phyloP scores from a whole-genome alignment of 2,113 vertebrate genomes.

The Micronycteris hirsuta region DNA sequence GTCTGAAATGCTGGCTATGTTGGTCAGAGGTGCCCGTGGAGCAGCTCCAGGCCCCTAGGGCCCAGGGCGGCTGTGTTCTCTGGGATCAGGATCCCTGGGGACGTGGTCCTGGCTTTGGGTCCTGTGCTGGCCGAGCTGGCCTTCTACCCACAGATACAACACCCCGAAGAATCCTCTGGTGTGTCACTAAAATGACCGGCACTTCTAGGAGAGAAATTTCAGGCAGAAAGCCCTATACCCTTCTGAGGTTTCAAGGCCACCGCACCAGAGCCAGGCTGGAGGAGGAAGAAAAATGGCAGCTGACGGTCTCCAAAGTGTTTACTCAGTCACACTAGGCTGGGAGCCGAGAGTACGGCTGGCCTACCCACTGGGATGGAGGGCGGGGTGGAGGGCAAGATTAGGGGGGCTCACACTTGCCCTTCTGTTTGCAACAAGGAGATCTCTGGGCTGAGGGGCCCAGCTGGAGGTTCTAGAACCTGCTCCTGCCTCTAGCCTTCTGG shows the following conservation, averaged over 20 bases:
- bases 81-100: not conserved
- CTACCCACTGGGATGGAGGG: not conserved
- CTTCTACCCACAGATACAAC: not conserved
- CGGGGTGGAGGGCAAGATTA: not conserved
- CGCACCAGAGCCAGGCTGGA: not conserved
- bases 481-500: not conserved
- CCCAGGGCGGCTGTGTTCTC: not conserved
- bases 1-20: not conserved
- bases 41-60: not conserved
- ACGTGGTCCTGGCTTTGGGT: not conserved
- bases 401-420: not conserved
- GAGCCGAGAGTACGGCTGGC: not conserved
- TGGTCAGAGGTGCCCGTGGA: not conserved
- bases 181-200: not conserved
- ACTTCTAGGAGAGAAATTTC: not conserved
- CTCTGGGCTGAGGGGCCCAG: not conserved
- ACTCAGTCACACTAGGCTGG: not conserved
- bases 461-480: accelerated
- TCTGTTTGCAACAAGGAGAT: not conserved
- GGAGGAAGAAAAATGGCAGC: not conserved
- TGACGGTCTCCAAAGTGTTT: not conserved
- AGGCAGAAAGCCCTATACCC: not conserved
- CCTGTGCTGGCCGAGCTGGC: not conserved
- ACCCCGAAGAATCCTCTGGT: not conserved
- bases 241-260: not conserved